Evolutionary conservation across 1,140 invertebrate genomes (phyloP), one percentile per base, ranked within the genome.

Genomic region (Mizuhopecten yessoensis): DNA sequence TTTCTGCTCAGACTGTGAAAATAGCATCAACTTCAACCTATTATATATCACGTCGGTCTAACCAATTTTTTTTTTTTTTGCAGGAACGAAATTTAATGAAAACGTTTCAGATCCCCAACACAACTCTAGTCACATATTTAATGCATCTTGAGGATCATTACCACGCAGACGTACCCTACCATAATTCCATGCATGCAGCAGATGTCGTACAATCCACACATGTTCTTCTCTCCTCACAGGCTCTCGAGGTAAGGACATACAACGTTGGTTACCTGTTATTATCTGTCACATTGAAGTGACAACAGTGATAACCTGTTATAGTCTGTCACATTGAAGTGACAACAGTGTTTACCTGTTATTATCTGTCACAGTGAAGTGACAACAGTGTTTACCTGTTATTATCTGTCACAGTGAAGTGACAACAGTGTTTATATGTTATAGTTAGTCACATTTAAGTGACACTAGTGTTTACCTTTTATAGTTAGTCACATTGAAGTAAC

Each of bases 141-240:
- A 98, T 99, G 97, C 99, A 99, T 90, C 97, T 99, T 92, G 99
- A 99, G 97, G 99, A 99, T 97, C 99, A 99, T 97, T 99, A 99
- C 97, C 97, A 99, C 92, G 89, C 93, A 34, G 97, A 97, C 89
- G 95, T 95, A 34, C 96, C 96, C 89, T 97, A 97, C 94, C 97
- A 97, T 94, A 97, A 97, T 92, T 95, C 96, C 89, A 96, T 97
- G 90, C 97, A 97, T 92, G 97, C 97, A 34, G 97, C 97, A 57
- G 97, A 97, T 94, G 97, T 97, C 86, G 96, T 97, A 17, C 97
- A 97, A 94, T 97, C 97, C 13, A 97, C 97, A 34, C 96, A 97
- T 93, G 97, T 97, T 34, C 95, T 97, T 36, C 94, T 97, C 45
- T 99, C 98, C 96, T 99, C 98, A 49, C 98, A 99, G 87, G 99